These are phyloP conservation scores for Diorhabda sublineata DNA, from an alignment of 1,140 invertebrate species.

Conservation along the genomic window DNA sequence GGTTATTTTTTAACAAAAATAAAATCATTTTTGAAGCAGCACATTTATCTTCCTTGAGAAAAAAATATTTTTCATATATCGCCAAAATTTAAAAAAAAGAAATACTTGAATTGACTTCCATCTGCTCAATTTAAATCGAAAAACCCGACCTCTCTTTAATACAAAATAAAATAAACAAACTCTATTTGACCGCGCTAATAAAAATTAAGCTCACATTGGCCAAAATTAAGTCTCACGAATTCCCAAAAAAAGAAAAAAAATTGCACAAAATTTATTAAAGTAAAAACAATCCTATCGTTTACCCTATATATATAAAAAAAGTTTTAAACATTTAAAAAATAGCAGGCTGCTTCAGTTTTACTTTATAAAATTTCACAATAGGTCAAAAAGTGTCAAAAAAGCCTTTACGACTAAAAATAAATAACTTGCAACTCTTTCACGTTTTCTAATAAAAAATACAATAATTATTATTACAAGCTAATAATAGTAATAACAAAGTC, in stretches of 20 bases:
- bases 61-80: background rate
- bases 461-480: conserved; percentile 13
- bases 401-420: conserved; percentile 27
- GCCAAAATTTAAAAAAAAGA: background rate
- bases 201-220: conserved; percentile 7
- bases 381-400: conserved; percentile 23
- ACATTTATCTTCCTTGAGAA: background rate
- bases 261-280: conserved; percentile 1
- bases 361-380: conserved; percentile 29
- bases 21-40: background rate
- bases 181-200: conserved; percentile 6
- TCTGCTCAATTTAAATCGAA: conserved; percentile 28
- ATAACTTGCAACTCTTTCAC: conserved; percentile 29
- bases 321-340: conserved; percentile 21
- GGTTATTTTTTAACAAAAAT: no score
- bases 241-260: conserved; percentile 8
- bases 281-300: background rate
- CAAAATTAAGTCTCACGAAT: conserved; percentile 6
- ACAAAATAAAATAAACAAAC: conserved; percentile 1
- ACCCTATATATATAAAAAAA: background rate
- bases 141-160: conserved; percentile 22
- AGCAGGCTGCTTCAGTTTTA: conserved; percentile 23
- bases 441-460: conserved; percentile 28
- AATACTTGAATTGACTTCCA: conserved; percentile 33
- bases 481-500: conserved; percentile 10